Evolutionary conservation across 2,888 invertebrate genomes (phyloP).

Genomic region (Griposia aprilina): DNA sequence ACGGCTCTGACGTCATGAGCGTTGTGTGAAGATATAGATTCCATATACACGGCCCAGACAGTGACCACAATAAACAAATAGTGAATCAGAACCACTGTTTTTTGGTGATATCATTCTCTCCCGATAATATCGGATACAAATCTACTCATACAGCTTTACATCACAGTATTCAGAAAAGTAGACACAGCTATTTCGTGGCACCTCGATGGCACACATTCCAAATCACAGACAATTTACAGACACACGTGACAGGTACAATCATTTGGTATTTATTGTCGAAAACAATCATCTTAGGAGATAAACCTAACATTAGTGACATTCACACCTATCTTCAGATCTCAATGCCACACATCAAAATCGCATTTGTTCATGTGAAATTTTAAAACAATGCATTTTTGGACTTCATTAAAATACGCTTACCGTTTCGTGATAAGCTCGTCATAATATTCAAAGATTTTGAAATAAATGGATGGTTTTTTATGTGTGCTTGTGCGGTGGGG

Average conservation of each 20-base stretch:
- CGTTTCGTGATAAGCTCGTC: slow-evolving; percentile 15
- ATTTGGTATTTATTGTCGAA: slow-evolving; percentile 48
- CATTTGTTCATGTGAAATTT: slow-evolving; percentile 66
- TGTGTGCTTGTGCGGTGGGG: not conserved
- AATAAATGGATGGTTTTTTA: slow-evolving; percentile 6
- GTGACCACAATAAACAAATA: not conserved
- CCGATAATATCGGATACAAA: not conserved
- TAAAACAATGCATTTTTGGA: slow-evolving; percentile 63
- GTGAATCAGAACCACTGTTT: not conserved
- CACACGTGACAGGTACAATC: slow-evolving; percentile 24
- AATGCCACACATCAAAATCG: slow-evolving; percentile 69
- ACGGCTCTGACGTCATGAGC: no score
- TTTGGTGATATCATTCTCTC: not conserved
- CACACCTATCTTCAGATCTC: slow-evolving; percentile 66
- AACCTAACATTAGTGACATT: slow-evolving; percentile 58
- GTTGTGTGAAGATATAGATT: no score
- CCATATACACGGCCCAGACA: no score
- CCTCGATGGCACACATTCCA: slow-evolving; percentile 6
- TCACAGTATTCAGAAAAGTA: not conserved
- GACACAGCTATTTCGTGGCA: not conserved
- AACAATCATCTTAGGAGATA: slow-evolving; percentile 58
- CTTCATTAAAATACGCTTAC: slow-evolving; percentile 67
- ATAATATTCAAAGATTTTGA: slow-evolving; percentile 25
- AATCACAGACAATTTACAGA: slow-evolving; percentile 27
- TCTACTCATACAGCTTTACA: not conserved